Evolutionary conservation across 2,113 vertebrate species (phyloP).

Genomic region (Hipposideros armiger): DNA sequence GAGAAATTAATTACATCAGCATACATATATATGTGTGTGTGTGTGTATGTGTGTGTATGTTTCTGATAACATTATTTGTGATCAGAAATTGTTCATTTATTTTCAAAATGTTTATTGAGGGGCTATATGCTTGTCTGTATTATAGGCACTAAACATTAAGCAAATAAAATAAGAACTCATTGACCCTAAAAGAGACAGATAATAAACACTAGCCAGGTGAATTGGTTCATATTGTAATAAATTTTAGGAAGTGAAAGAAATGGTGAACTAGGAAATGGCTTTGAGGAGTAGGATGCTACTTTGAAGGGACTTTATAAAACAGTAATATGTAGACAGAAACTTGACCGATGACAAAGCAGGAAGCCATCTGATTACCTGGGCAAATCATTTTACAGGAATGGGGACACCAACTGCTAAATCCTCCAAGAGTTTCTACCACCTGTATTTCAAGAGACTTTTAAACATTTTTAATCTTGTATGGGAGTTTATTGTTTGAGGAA

Average conservation of each 20-base stretch:
- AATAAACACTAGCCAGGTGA: too few relatives aligned
- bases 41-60: not conserved
- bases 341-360: not conserved
- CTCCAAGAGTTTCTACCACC: not conserved
- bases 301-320: not conserved
- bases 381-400: not conserved
- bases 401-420: accelerated
- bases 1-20: not conserved
- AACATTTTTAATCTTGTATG: not conserved
- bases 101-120: not conserved
- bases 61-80: not conserved
- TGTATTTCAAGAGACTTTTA: not conserved
- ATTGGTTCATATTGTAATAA: not conserved
- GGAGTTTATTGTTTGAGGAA: not conserved
- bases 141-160: not conserved
- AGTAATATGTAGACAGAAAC: not conserved
- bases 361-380: not conserved
- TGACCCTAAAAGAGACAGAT: not conserved
- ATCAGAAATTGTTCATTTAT: not conserved
- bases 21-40: not conserved
- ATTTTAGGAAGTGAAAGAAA: not conserved
- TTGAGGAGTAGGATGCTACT: not conserved
- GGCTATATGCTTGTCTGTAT: not conserved
- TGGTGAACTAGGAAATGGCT: not conserved
- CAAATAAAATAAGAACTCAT: not conserved